Evolutionary conservation across 2,888 invertebrate genomes (phyloP), one percentile per base, ranked within the genome.

Genomic region (Carterocephalus palaemon): DNA sequence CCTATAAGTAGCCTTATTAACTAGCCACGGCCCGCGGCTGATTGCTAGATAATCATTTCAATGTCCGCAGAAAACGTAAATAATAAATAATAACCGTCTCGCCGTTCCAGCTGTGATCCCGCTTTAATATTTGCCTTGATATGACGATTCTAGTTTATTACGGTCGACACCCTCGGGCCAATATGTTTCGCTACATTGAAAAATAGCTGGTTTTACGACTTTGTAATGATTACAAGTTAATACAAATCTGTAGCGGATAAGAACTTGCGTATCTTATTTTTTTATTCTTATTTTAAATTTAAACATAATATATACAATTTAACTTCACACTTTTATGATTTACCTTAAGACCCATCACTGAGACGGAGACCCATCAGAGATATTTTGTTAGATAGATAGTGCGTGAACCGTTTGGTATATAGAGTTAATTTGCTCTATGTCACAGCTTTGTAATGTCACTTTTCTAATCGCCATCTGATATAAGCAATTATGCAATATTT

Each of bases 11-110:
- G 36, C 5, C 43, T 43, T 43, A 43, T 43, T 43, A 43, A 28
- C 34, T 16, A 16, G 10, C 34, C 16, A 15, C 28, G 22, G 42
- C 42, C 28, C 15, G 24, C 6, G 42, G 42, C 42, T 29, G 42
- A 43, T 43, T 43, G 36, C 42, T 43, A 28, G 42, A 43, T 43
- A 43, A 43, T 43, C 42, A 43, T 43, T 43, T 43, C 42, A 36
- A 43, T 43, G 42, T 43, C 36, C 36, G 42, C 34, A 29, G 42
- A 43, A n/a, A 43, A 43, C 36, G 42, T 43, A 43, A 43, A 43
- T 43, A 43, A 36, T 43, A 43, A 43, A 36, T 43, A 43, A 43
- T 34, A 34, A 34, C 34, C 42, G 26, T 19, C 34, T 16, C 20
- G 22, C 28, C 19, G 22, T 15, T 42, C 34, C 42, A 42, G 34